Conservation (phyloP, 2,888 invertebrate genomes). For the Caenorhabditis sinica region DNA sequence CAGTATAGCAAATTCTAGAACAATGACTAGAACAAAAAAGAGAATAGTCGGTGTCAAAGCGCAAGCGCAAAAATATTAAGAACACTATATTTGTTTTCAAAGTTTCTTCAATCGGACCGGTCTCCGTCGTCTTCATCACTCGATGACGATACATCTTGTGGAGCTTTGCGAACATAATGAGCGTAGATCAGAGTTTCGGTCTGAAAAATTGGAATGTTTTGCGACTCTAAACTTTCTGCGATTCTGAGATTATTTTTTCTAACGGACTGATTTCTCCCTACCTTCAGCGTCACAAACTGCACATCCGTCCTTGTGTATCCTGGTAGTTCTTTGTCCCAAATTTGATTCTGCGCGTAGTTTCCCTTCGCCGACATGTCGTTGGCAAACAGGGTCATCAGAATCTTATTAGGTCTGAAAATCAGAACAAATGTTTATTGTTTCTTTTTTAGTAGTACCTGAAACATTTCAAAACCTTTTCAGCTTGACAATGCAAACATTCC, state of each 20-base stretch:
- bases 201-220: too few relatives aligned
- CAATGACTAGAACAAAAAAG: too few relatives aligned
- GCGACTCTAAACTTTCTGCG: too few relatives aligned
- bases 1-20: too few relatives aligned
- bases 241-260: too few relatives aligned
- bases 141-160: constrained; percentile 52
- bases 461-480: constrained; percentile 78
- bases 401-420: constrained; percentile 84
- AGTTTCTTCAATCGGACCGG: not conserved
- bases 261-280: too few relatives aligned
- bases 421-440: too few relatives aligned
- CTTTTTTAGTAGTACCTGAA: too few relatives aligned
- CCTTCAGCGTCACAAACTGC: constrained; percentile 75
- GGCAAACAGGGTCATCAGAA: constrained; percentile 95
- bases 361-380: constrained; percentile 88
- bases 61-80: too few relatives aligned
- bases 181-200: constrained; percentile 82
- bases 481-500: constrained; percentile 82
- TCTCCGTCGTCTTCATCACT: constrained; percentile 75
- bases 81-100: too few relatives aligned
- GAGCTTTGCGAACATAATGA: constrained; percentile 73
- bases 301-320: constrained; percentile 81
- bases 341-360: constrained; percentile 76
- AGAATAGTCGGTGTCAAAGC: too few relatives aligned
- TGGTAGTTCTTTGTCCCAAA: constrained; percentile 81